phyloP scores from a whole-genome alignment of 1,140 invertebrate species.

The Monochamus saltuarius region DNA sequence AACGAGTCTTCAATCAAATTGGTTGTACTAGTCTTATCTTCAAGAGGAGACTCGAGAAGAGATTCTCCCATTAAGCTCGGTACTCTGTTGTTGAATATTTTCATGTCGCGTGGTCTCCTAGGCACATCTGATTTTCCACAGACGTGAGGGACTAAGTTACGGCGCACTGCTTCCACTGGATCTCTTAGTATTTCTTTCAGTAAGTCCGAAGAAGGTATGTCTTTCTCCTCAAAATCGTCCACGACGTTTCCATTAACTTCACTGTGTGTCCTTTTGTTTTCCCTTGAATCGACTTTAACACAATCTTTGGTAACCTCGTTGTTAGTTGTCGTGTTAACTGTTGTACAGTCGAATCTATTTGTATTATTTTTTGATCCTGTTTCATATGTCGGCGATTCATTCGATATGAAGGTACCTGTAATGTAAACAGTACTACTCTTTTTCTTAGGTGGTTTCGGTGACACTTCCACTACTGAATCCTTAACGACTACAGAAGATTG shows the following conservation, averaged over 20 bases:
- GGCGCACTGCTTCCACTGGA: slow-evolving; percentile 69
- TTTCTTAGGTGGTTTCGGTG: slow-evolving; percentile 21
- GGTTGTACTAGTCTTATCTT: slow-evolving; percentile 54
- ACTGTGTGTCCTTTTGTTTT: too few relatives aligned
- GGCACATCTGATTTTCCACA: slow-evolving; percentile 60
- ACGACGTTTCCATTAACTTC: too few relatives aligned
- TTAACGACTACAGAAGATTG: slow-evolving; percentile 68
- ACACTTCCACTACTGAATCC: slow-evolving; percentile 44
- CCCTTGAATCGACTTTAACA: too few relatives aligned
- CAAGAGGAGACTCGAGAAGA: slow-evolving; percentile 44
- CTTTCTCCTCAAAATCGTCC: background rate
- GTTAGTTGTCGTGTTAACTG: too few relatives aligned
- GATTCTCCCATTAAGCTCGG: slow-evolving; percentile 37
- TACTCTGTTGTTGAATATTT: slow-evolving; percentile 29
- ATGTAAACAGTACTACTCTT: slow-evolving; percentile 49
- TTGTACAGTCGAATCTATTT: too few relatives aligned
- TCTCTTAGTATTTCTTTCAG: slow-evolving; percentile 61
- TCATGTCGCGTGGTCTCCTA: slow-evolving; percentile 43
- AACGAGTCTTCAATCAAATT: slow-evolving; percentile 64
- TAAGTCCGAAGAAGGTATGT: slow-evolving; percentile 45
- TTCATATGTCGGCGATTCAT: background rate
- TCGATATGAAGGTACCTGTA: slow-evolving; percentile 33
- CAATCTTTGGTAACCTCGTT: too few relatives aligned
- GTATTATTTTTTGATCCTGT: too few relatives aligned
- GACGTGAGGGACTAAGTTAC: slow-evolving; percentile 70